These are phyloP conservation scores for Euglossa dilemma DNA, from an alignment of 1,140 invertebrate species.

Conservation along the genomic window DNA sequence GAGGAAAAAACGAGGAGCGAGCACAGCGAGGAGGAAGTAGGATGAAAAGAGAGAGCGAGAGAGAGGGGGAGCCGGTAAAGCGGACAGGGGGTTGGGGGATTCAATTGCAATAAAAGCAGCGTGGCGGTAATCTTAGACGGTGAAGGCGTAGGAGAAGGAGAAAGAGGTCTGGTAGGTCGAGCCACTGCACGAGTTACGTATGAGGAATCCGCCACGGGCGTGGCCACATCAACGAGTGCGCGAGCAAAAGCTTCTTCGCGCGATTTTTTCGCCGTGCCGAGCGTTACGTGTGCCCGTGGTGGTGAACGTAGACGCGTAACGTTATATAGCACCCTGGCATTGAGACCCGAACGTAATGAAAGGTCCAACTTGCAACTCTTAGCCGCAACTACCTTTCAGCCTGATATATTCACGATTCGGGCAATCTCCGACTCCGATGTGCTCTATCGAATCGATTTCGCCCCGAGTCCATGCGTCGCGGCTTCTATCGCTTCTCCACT, in stretches of 20 bases:
- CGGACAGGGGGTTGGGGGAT: constrained; percentile 66
- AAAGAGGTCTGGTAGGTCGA: constrained; percentile 79
- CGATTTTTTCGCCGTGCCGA: constrained; percentile 61
- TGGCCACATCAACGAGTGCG: constrained; percentile 79
- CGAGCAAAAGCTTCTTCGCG: constrained; percentile 68
- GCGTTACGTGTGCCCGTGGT: constrained; percentile 22
- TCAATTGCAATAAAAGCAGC: constrained; percentile 82
- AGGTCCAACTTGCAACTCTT: constrained; percentile 39
- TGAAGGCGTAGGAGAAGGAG: constrained; percentile 70
- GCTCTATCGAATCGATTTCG: constrained; percentile 39
- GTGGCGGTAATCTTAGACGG: constrained; percentile 75
- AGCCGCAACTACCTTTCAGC: constrained; percentile 41
- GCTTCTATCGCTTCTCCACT: background rate
- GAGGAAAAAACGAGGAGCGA: constrained; percentile 7
- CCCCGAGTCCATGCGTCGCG: background rate
- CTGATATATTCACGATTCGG: constrained; percentile 40
- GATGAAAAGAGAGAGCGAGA: constrained; percentile 47
- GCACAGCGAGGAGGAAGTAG: background rate
- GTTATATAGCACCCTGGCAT: constrained; percentile 52
- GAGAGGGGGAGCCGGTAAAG: constrained; percentile 33
- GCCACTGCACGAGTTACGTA: constrained; percentile 82
- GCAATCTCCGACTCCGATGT: constrained; percentile 33
- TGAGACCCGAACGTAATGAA: constrained; percentile 59
- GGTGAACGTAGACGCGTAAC: constrained; percentile 1
- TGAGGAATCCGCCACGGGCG: constrained; percentile 82